Percentiles rank a stretch among this genome's conserved stretches.
These are phyloP conservation scores for Periophthalmodon schlosseri DNA, from an alignment of 2,113 vertebrate species.

Conservation along the genomic window DNA sequence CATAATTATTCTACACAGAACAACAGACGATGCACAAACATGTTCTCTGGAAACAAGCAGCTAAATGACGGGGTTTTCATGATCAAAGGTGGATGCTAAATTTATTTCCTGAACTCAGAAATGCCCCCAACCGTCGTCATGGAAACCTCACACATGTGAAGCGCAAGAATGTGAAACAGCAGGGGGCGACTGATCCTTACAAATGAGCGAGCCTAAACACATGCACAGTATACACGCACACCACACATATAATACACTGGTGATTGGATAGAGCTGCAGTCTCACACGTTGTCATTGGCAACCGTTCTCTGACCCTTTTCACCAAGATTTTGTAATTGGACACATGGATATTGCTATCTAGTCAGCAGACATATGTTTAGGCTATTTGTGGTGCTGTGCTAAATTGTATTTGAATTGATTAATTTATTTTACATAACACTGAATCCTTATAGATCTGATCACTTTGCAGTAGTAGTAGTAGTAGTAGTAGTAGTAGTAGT, in stretches of 20 bases:
- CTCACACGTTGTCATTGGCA: constrained; percentile 71
- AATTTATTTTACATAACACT: no score
- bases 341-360: constrained; percentile 13
- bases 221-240: constrained; percentile 1
- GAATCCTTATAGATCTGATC: not conserved
- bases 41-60: not conserved
- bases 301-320: constrained; percentile 62
- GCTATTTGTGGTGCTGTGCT: not conserved
- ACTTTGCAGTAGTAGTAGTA: not conserved
- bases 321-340: constrained; percentile 52
- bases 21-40: not conserved
- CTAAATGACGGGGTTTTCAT: constrained; percentile 8
- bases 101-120: constrained; percentile 45
- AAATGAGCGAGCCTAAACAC: constrained; percentile 40
- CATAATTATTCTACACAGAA: not conserved
- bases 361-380: not conserved
- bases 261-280: constrained; percentile 28
- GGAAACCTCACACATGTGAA: constrained; percentile 36
- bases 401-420: not conserved
- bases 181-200: constrained; percentile 71
- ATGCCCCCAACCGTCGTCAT: constrained; percentile 50
- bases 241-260: not conserved
- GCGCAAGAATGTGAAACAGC: constrained; percentile 55
- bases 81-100: constrained; percentile 48
- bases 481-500: not conserved